Base-by-base conservation (phyloP, 2,113 vertebrate genomes). In the Tyto alba region DNA sequence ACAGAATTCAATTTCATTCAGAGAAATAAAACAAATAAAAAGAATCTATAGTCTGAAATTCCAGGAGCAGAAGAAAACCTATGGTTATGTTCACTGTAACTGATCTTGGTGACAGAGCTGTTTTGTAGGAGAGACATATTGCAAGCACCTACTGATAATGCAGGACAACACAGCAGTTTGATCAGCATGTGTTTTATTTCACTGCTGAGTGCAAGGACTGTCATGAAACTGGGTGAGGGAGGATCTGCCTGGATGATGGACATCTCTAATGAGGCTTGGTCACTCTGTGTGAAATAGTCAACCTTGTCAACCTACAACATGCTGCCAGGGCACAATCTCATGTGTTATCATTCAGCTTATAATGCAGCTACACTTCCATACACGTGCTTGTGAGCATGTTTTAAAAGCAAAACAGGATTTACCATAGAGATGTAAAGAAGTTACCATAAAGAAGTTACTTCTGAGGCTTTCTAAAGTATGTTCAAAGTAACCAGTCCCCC, bases 401-500 rank as follows among this genome's bases (percentile, higher is more conserved):
- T 96, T 73, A 85, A 95, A 94, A 95, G 88, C 71, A 69, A 78
- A 82, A 12, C 72, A 63, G 79, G 60, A 82, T 92, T 88, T 96
- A 86, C 75, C 40, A 27, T 20, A 34, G 75, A 77, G n/a, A 90
- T 91, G 43, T 83, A 73, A 93, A 93, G 90, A 74, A 72, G 45
- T 75, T 27, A 60, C 60, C 45, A 64, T 48, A 94, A 95, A 95
- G 94, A 55, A 59, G 71, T 94, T 93, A 90, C 85, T 89, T 92
- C 43, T 56, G 80, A 96, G 92, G 83, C 72, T 92, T 74, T 96
- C 83, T 78, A 87, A 96, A 95, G 47, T 60, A 75, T 22, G 86
- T 95, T 96, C 94, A 92, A 95, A 97, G 94, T 87, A 89, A 94
- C 57, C 52, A 53, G 85, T 36, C 76, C 77, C 60, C 48, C 82